These are phyloP conservation scores for Merodon equestris DNA, from an alignment of 2,888 invertebrate species.

Conservation along the genomic window DNA sequence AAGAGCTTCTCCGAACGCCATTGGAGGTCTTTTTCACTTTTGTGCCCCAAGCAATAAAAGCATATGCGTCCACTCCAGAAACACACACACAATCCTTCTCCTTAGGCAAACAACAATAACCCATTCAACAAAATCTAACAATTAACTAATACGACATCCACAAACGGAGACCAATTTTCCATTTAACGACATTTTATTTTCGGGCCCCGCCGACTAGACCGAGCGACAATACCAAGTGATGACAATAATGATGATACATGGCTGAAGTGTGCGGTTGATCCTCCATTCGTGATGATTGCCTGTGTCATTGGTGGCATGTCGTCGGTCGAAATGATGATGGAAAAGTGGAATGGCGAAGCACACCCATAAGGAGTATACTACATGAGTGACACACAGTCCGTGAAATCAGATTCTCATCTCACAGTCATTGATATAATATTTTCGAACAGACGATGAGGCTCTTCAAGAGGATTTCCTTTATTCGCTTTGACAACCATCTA, in stretches of 20 bases:
- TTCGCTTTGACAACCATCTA: slow-evolving; percentile 27
- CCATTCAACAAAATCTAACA: slow-evolving; percentile 58
- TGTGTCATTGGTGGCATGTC: slow-evolving; percentile 21
- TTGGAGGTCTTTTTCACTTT: neutral
- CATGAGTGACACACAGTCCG: slow-evolving; percentile 26
- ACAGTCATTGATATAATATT: slow-evolving; percentile 56
- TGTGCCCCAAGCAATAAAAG: too few species aligned
- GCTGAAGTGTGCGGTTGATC: slow-evolving; percentile 51
- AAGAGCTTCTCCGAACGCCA: neutral
- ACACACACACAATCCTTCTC: slow-evolving; percentile 10
- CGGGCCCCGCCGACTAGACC: neutral
- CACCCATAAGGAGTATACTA: too few species aligned
- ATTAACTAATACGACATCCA: slow-evolving; percentile 64
- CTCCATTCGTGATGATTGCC: slow-evolving; percentile 37
- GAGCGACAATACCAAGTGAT: neutral
- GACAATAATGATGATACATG: slow-evolving; percentile 47
- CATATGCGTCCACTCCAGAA: slow-evolving; percentile 40
- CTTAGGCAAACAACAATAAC: slow-evolving; percentile 61
- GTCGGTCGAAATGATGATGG: slow-evolving; percentile 28
- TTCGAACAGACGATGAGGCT: slow-evolving; percentile 26
- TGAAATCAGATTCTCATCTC: slow-evolving; percentile 63
- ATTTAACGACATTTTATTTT: slow-evolving; percentile 62
- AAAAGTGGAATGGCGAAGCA: neutral
- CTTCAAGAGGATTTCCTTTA: slow-evolving; percentile 24
- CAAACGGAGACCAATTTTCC: slow-evolving; percentile 65